Evolutionary conservation across 2,888 invertebrate species (phyloP).

Genomic region (Drosophila kambysellisi): DNA sequence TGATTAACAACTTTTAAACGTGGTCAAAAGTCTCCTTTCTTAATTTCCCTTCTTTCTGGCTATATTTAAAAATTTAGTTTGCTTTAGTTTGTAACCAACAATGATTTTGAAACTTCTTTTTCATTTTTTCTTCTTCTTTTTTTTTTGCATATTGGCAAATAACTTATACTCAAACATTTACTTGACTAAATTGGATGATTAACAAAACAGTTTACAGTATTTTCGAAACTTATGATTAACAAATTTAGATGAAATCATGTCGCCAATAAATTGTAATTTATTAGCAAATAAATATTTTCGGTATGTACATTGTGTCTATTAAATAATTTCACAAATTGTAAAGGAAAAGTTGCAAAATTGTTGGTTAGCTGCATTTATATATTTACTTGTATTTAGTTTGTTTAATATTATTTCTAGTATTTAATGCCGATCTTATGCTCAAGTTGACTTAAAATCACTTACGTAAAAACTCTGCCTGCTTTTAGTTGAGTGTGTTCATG

Average conservation of each 20-base stretch:
- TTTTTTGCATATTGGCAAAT: conserved; percentile 55
- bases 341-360: conserved; percentile 13
- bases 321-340: neutral
- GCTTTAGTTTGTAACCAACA: conserved; percentile 23
- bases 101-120: conserved; percentile 17
- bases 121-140: conserved; percentile 4
- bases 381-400: conserved; percentile 4
- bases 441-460: conserved; percentile 65
- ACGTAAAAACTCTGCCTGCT: conserved; percentile 56
- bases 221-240: conserved; percentile 16
- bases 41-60: conserved; percentile 10
- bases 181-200: conserved; percentile 12
- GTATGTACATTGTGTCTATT: conserved; percentile 39
- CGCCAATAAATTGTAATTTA: conserved; percentile 17
- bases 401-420: conserved; percentile 32
- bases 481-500: conserved; percentile 29
- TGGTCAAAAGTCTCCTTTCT: conserved; percentile 35
- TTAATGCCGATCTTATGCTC: conserved; percentile 38
- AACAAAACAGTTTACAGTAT: conserved; percentile 54
- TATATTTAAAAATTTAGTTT: conserved; percentile 16
- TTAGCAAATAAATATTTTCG: conserved; percentile 6
- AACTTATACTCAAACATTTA: conserved; percentile 21
- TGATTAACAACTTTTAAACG: conserved; percentile 48
- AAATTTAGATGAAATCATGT: conserved; percentile 40
- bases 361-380: conserved; percentile 11